Conservation (phyloP, 2,888 invertebrate genomes). For the Drosophila nigricruria region DNA sequence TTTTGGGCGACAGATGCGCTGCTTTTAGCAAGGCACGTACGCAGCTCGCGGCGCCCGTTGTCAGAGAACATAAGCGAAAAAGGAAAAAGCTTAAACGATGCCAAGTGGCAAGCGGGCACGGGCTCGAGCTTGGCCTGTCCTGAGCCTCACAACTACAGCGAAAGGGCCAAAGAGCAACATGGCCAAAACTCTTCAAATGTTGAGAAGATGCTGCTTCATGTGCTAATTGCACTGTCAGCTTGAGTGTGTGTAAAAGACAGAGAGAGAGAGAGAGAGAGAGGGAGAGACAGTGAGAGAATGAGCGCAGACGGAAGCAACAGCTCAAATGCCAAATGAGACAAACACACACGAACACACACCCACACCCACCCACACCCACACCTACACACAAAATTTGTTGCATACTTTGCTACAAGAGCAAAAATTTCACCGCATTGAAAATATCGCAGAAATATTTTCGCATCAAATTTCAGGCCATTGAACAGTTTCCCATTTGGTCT, state of each 20-base stretch:
- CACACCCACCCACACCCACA: conserved; percentile 8
- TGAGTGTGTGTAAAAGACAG: conserved; percentile 38
- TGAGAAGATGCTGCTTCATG: conserved; percentile 81
- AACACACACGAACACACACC: conserved; percentile 19
- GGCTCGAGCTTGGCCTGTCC: conserved; percentile 3
- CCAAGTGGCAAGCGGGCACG: conserved; percentile 70
- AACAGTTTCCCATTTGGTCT: conserved; percentile 24
- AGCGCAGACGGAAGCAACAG: conserved; percentile 68
- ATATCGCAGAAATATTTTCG: conserved; percentile 36
- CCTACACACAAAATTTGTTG: conserved; percentile 60
- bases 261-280: not conserved
- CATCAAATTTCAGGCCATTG: conserved; percentile 45
- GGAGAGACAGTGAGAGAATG: conserved; percentile 1
- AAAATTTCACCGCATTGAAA: conserved; percentile 35
- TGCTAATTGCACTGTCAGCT: conserved; percentile 81
- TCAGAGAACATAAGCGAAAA: conserved; percentile 33
- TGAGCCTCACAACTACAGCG: conserved; percentile 21
- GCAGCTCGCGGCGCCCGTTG: conserved; percentile 44
- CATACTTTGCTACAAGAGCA: conserved; percentile 72
- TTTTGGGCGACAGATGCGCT: conserved; percentile 50
- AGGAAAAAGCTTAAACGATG: conserved; percentile 69
- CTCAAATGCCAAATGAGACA: conserved; percentile 67
- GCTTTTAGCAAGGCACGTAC: conserved; percentile 54
- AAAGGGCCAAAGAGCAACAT: conserved; percentile 53
- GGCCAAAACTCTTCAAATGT: conserved; percentile 64